Evolutionary conservation across 2,888 invertebrate genomes (phyloP).

Genomic region (Mactromeris polynyma): DNA sequence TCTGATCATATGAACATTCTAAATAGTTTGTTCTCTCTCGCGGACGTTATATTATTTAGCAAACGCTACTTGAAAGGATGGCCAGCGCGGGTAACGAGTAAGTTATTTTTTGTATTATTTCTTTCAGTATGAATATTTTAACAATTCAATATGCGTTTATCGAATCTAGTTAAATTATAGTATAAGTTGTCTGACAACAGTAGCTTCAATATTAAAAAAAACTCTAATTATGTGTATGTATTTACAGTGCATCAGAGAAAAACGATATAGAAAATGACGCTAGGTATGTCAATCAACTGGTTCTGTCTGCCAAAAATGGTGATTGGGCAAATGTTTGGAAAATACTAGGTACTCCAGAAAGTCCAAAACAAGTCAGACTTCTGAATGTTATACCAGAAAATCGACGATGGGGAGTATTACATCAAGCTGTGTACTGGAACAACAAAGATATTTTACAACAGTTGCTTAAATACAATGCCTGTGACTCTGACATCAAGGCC

Average conservation of each 20-base stretch:
- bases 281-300: constrained; percentile 40
- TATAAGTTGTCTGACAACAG: no score
- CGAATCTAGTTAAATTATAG: no score
- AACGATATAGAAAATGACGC: constrained; percentile 58
- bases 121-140: no score
- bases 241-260: constrained; percentile 16
- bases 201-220: no score
- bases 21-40: no score
- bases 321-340: constrained; percentile 59
- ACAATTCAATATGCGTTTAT: no score
- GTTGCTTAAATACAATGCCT: constrained; percentile 49
- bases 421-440: constrained; percentile 70
- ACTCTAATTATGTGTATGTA: background rate
- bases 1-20: no score
- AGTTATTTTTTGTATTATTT: no score
- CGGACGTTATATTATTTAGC: no score
- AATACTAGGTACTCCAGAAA: constrained; percentile 58
- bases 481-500: constrained; percentile 57
- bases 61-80: no score
- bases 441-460: constrained; percentile 43
- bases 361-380: constrained; percentile 54
- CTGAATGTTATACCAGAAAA: constrained; percentile 69
- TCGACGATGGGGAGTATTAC: constrained; percentile 69
- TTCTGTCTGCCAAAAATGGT: constrained; percentile 61
- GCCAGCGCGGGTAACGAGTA: no score